Percentiles rank a stretch among this genome's conserved stretches.
These are phyloP conservation scores for Syngnathus acus DNA, from an alignment of 2,797 vertebrate species.

Conservation along the genomic window DNA sequence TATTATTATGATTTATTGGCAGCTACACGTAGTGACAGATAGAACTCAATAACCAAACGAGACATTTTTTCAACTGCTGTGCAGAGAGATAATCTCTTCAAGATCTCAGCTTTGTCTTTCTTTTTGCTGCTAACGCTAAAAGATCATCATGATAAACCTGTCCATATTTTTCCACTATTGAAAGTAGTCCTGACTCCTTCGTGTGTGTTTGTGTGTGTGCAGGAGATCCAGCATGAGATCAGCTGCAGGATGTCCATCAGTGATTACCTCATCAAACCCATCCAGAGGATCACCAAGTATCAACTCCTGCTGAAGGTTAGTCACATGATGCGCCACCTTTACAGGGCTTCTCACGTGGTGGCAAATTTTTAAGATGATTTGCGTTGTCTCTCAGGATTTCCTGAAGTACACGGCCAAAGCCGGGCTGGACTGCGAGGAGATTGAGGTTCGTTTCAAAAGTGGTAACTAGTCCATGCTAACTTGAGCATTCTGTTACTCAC, in stretches of 20 bases:
- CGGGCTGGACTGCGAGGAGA: constrained; percentile 85
- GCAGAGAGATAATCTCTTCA: no score
- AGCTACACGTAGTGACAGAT: no score
- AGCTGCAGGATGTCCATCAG: constrained; percentile 88
- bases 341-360: background rate
- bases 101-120: no score
- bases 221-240: constrained; percentile 91
- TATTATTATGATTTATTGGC: no score
- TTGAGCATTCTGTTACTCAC: background rate
- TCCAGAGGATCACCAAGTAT: constrained; percentile 98
- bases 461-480: background rate
- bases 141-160: background rate
- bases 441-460: constrained; percentile 69
- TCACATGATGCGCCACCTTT: background rate
- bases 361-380: background rate
- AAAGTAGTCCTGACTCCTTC: background rate
- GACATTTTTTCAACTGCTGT: no score
- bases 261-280: constrained; percentile 95
- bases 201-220: constrained; percentile 8
- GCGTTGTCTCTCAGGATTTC: constrained; percentile 75
- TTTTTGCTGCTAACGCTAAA: no score
- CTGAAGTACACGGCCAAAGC: constrained; percentile 91
- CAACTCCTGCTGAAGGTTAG: constrained; percentile 93
- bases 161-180: background rate
- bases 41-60: no score